A percentile compares a stretch with the other conserved stretches of the same genome.
Conservation (phyloP, 2,113 vertebrate genomes). For the Petromus typicus region DNA sequence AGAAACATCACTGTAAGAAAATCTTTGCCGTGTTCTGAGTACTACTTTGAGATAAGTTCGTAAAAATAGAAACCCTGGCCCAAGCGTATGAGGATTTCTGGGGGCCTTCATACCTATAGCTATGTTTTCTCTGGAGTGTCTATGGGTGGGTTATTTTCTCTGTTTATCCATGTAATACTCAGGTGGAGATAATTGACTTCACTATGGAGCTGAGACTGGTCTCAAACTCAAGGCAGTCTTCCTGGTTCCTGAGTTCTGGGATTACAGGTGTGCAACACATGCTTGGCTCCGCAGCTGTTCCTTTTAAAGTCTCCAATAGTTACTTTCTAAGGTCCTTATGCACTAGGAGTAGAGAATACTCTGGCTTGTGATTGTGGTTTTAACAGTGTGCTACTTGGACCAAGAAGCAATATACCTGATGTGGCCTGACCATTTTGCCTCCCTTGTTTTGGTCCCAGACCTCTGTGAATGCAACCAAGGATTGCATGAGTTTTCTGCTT, state of each 20-base stretch:
- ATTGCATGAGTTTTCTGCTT: background rate
- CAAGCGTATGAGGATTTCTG: background rate
- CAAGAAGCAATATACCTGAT: background rate
- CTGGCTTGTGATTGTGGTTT: background rate
- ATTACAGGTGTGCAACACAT: background rate
- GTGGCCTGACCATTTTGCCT: background rate
- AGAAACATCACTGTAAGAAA: background rate
- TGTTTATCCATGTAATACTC: background rate
- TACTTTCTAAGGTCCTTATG: background rate
- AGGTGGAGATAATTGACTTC: background rate
- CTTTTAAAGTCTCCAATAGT: background rate
- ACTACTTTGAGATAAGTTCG: background rate
- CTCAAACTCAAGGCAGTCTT: background rate
- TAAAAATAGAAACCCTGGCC: background rate
- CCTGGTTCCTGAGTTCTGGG: background rate
- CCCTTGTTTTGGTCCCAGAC: background rate
- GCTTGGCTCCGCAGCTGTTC: background rate
- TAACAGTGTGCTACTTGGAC: background rate
- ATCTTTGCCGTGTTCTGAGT: background rate
- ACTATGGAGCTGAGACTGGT: background rate
- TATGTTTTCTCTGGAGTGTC: background rate
- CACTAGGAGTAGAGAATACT: background rate
- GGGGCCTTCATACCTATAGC: background rate
- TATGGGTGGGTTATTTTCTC: rapidly evolving
- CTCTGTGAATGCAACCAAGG: background rate